Evolutionary conservation across 2,888 invertebrate species (phyloP).

Genomic region (Caenorhabditis becei): DNA sequence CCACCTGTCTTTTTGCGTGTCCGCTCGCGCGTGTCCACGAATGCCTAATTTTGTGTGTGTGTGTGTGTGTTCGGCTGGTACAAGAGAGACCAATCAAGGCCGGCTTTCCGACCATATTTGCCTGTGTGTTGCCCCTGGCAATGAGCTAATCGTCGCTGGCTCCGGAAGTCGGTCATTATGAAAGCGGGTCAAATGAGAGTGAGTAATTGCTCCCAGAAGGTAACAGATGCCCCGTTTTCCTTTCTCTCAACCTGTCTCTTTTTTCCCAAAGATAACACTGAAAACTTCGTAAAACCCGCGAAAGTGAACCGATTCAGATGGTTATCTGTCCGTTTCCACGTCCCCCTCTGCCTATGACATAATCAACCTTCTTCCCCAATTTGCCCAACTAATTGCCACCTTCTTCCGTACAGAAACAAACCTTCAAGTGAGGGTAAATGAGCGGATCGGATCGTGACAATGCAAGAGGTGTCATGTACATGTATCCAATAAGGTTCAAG

Average conservation of each 20-base stretch:
- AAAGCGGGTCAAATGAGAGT: conserved; percentile 14
- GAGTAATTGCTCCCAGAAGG: conserved; percentile 8
- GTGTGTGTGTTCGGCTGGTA: conserved; percentile 7
- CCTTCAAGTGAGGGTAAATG: conserved; percentile 19
- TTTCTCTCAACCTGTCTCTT: conserved; percentile 7
- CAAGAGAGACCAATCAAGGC: conserved; percentile 38
- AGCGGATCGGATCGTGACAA: conserved; percentile 17
- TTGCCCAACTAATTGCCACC: not conserved
- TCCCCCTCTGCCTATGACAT: not conserved
- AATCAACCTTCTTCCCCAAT: not conserved
- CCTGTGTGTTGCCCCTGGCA: not conserved
- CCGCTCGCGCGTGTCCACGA: conserved; percentile 48
- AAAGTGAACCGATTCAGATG: not conserved
- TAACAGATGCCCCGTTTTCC: conserved; percentile 21
- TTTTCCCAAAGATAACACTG: not conserved
- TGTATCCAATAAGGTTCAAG: conserved; percentile 20
- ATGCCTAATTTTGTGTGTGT: conserved; percentile 15
- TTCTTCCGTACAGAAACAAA: not conserved
- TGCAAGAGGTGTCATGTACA: conserved; percentile 17
- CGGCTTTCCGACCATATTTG: not conserved
- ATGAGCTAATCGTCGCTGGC: not conserved
- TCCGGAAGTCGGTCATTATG: conserved; percentile 4
- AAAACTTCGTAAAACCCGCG: not conserved
- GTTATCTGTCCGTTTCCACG: not conserved
- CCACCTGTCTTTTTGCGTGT: conserved; percentile 56